Conservation (phyloP, 92 coral and sea anemone species). For the Isaurus tuberculatus region DNA sequence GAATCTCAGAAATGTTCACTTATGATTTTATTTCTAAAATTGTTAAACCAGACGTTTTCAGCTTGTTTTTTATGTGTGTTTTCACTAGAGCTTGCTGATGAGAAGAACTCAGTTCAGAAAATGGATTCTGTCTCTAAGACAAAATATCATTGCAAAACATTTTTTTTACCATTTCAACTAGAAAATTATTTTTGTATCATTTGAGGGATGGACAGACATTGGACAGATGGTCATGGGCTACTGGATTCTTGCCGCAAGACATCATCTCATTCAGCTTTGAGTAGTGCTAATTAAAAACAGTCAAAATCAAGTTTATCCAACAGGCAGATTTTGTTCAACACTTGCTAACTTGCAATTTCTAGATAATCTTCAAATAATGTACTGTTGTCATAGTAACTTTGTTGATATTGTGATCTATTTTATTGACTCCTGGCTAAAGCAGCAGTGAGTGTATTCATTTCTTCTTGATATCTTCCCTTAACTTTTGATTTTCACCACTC, state of each 20-base stretch:
- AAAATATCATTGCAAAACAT: background rate
- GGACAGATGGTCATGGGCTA: conserved; percentile 72
- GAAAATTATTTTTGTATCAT: background rate
- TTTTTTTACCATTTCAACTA: background rate
- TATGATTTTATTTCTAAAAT: background rate
- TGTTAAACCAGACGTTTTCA: background rate
- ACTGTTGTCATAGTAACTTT: background rate
- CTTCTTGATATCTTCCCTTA: background rate
- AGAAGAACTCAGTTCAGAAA: conserved; percentile 23
- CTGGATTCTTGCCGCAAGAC: conserved; percentile 83
- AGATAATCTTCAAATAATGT: background rate
- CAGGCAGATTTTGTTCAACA: background rate
- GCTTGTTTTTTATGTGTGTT: background rate
- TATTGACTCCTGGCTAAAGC: background rate
- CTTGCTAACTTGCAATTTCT: background rate
- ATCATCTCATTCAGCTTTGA: conserved; percentile 60
- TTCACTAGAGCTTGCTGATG: background rate
- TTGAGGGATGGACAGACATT: background rate
- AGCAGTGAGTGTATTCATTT: background rate
- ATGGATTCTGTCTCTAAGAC: background rate
- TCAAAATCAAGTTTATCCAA: background rate
- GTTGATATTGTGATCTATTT: background rate
- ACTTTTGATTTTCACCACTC: background rate
- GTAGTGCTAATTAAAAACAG: background rate
- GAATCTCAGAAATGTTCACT: too few species aligned